Conservation (phyloP, 2,113 vertebrate species). For the Rhadina sibilatrix region DNA sequence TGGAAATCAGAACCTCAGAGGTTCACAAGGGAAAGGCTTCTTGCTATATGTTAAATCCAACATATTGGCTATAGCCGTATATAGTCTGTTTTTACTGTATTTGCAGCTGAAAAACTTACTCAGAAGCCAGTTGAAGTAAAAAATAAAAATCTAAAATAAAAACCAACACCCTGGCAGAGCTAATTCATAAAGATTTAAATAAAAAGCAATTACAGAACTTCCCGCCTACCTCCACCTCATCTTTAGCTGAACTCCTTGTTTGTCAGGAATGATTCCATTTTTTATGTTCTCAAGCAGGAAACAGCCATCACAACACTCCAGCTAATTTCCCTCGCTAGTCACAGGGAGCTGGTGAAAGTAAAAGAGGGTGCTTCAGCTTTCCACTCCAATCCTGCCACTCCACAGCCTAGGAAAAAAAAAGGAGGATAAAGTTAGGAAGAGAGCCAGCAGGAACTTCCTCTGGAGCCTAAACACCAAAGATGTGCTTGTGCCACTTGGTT, state of each 20-base stretch:
- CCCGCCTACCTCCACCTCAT: conserved; percentile 43
- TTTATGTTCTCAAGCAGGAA: conserved; percentile 38
- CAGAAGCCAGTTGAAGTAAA: conserved; percentile 12
- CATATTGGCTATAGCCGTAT: background rate
- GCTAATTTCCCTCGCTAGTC: conserved; percentile 1
- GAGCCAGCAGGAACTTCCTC: background rate
- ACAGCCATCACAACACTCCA: conserved; percentile 49
- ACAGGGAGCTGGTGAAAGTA: background rate
- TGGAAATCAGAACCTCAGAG: background rate
- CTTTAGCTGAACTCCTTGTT: conserved; percentile 41
- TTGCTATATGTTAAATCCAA: background rate
- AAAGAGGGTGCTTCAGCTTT: background rate
- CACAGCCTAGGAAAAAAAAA: background rate
- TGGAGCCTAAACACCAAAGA: background rate
- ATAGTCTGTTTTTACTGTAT: conserved; percentile 5
- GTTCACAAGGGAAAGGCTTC: background rate
- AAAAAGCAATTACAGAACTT: conserved; percentile 60
- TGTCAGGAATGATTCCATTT: conserved; percentile 48
- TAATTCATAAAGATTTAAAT: conserved; percentile 66
- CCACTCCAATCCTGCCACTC: background rate
- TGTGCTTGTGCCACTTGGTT: background rate
- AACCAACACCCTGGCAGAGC: conserved; percentile 6
- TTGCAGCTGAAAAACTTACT: conserved; percentile 27
- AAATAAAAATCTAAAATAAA: conserved; percentile 7
- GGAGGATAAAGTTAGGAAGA: background rate